phyloP scores from a whole-genome alignment of 2,797 vertebrate genomes.

The Myotis daubentonii region DNA sequence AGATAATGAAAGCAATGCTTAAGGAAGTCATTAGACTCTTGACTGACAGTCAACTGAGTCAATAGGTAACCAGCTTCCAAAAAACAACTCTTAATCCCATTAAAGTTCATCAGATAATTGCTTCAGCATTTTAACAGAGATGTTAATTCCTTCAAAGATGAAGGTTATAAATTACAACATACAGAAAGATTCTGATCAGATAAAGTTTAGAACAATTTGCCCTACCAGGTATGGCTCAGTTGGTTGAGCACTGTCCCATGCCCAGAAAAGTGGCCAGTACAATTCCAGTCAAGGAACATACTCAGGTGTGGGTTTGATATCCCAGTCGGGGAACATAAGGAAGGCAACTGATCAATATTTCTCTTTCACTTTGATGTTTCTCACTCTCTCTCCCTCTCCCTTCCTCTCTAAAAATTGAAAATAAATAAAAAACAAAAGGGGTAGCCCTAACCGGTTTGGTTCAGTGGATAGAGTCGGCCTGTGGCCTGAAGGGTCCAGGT shows the following conservation, averaged over 20 bases:
- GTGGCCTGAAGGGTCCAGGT: no score
- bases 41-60: neutral
- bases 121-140: conserved; percentile 24
- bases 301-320: neutral
- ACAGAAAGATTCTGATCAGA: neutral
- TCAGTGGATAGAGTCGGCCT: no score
- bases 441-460: no score
- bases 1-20: neutral
- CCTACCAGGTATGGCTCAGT: neutral
- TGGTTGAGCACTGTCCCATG: neutral
- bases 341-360: neutral
- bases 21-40: neutral
- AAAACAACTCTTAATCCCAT: neutral
- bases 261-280: neutral
- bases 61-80: neutral
- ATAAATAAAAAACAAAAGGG: neutral
- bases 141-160: neutral
- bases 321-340: neutral
- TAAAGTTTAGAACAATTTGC: neutral
- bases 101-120: neutral
- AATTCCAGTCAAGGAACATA: neutral
- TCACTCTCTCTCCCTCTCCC: no score
- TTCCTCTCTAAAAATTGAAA: neutral
- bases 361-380: neutral
- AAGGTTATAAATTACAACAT: neutral